phyloP scores from a whole-genome alignment of 2,888 invertebrate species.

The Ichneumoninae sp. region DNA sequence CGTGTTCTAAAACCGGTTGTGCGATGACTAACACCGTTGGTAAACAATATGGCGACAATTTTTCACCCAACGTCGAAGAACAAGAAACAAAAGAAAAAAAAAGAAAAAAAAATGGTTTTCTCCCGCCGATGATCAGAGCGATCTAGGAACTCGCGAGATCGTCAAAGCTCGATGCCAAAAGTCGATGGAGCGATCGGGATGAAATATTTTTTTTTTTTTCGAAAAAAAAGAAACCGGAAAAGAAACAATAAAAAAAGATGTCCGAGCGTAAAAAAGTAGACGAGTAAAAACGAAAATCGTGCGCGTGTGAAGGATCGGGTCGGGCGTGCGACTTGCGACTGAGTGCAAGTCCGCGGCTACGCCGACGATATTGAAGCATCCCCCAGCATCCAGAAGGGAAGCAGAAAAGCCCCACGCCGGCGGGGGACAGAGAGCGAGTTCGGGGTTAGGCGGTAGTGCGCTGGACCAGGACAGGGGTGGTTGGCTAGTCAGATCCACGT shows the following conservation, averaged over 20 bases:
- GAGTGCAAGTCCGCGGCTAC: slow-evolving; percentile 53
- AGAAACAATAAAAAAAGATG: neutral
- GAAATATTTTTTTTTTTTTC: neutral
- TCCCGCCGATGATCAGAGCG: neutral
- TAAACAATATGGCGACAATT: neutral
- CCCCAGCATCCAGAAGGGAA: slow-evolving; percentile 63
- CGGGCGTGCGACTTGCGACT: slow-evolving; percentile 64
- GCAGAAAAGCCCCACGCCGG: slow-evolving; percentile 62
- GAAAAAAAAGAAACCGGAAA: neutral
- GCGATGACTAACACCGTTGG: neutral
- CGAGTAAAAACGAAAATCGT: slow-evolving; percentile 36
- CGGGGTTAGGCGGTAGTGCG: slow-evolving; percentile 56
- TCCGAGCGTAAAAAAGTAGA: neutral
- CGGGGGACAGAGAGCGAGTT: slow-evolving; percentile 54
- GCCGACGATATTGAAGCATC: slow-evolving; percentile 57
- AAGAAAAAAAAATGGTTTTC: neutral
- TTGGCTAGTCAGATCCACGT: slow-evolving; percentile 76
- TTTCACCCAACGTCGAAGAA: neutral
- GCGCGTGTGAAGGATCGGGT: slow-evolving; percentile 36
- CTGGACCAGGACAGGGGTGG: slow-evolving; percentile 69
- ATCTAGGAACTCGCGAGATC: neutral
- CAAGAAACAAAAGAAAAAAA: neutral
- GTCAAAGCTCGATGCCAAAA: neutral
- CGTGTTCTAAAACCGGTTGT: neutral
- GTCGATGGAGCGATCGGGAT: neutral